Evolutionary conservation across 37 sponge, comb jelly and placozoan genomes (phyloP).

Genomic region (Crambe crambe): DNA sequence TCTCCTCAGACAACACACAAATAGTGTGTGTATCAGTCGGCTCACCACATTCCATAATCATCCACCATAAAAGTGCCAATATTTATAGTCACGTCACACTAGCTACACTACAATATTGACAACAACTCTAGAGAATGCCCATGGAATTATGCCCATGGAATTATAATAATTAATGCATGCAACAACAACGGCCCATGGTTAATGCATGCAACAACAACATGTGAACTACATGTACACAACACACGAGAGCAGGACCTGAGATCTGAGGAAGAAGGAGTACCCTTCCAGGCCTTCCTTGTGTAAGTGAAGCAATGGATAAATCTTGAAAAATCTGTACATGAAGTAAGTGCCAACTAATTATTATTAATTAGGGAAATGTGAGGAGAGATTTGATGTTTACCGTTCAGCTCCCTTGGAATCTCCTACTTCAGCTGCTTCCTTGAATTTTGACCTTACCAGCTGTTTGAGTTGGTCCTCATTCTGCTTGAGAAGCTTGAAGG

Average conservation of each 20-base stretch:
- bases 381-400: conserved; percentile 7
- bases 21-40: too few relatives aligned
- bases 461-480: conserved; percentile 70
- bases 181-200: too few relatives aligned
- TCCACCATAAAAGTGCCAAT: too few relatives aligned
- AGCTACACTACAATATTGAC: too few relatives aligned
- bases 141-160: too few relatives aligned
- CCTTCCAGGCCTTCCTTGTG: conserved; percentile 79
- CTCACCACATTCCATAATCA: too few relatives aligned
- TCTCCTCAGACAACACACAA: too few relatives aligned
- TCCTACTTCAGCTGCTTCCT: conserved; percentile 36
- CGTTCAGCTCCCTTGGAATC: conserved; percentile 48
- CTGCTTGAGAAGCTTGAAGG: conserved; percentile 71
- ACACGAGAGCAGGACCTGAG: conserved; percentile 48
- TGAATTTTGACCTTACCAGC: conserved; percentile 62
- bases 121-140: too few relatives aligned
- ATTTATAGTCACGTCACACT: too few relatives aligned
- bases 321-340: conserved; percentile 70
- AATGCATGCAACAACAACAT: too few relatives aligned
- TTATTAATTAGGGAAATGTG: background rate
- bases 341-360: background rate
- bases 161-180: too few relatives aligned
- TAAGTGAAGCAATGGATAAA: conserved; percentile 83
- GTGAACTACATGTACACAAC: background rate
- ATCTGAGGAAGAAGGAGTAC: conserved; percentile 52